phyloP scores from a whole-genome alignment of 2,797 vertebrate genomes.

The Orestias chungarensis region DNA sequence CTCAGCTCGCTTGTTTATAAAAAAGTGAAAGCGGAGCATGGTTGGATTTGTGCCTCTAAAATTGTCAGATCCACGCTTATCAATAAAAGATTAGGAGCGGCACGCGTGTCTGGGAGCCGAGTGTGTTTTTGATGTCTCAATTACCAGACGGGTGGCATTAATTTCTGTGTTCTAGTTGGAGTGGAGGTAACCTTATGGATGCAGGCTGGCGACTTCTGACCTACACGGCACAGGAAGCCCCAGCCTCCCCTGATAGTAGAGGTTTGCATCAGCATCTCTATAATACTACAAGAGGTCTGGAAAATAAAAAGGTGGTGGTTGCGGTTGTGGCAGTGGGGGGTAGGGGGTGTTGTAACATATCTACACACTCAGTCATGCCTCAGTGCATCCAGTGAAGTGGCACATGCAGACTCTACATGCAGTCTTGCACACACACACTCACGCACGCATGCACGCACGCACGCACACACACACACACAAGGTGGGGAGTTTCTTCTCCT shows the following conservation, averaged over 20 bases:
- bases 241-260: slow-evolving; percentile 9
- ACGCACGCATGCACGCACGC: slow-evolving; percentile 29
- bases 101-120: slow-evolving; percentile 37
- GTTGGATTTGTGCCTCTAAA: slow-evolving; percentile 54
- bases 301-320: slow-evolving; percentile 23
- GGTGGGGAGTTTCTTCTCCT: slow-evolving; percentile 41
- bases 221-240: slow-evolving; percentile 19
- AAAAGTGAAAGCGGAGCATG: slow-evolving; percentile 41
- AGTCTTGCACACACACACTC: slow-evolving; percentile 51
- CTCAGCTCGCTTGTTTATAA: slow-evolving; percentile 37
- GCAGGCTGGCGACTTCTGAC: slow-evolving; percentile 61
- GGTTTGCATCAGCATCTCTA: slow-evolving; percentile 61
- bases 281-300: slow-evolving; percentile 60
- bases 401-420: slow-evolving; percentile 67
- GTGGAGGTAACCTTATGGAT: slow-evolving; percentile 56
- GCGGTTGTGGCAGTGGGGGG: not conserved
- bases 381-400: slow-evolving; percentile 75
- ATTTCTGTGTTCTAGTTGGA: slow-evolving; percentile 60
- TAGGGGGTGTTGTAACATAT: slow-evolving; percentile 53
- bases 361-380: slow-evolving; percentile 71
- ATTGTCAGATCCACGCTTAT: slow-evolving; percentile 57
- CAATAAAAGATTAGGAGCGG: slow-evolving; percentile 72
- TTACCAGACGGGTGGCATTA: slow-evolving; percentile 65
- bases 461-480: slow-evolving; percentile 31
- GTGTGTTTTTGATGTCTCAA: slow-evolving; percentile 70